Conservation (phyloP, 2,797 vertebrate species). For the Diplodus puntazzo region DNA sequence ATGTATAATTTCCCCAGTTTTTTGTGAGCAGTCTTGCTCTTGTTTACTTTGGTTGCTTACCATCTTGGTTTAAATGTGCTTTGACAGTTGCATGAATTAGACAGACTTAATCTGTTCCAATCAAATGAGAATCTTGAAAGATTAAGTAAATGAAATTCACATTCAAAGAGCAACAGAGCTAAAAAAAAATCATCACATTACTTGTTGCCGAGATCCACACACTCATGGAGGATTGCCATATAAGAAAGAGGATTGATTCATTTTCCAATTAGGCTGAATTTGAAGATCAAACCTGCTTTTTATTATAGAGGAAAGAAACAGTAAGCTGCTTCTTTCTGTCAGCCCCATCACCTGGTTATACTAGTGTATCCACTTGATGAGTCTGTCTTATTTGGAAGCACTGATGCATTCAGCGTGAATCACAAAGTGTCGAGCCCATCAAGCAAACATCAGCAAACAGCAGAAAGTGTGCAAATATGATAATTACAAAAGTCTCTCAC, state of each 20-base stretch:
- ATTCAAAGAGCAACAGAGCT: constrained; percentile 7
- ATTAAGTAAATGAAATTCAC: constrained; percentile 29
- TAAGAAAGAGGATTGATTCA: not conserved
- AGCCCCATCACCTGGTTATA: not conserved
- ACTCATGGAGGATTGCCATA: not conserved
- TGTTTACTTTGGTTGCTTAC: constrained; percentile 16
- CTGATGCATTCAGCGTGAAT: constrained; percentile 36
- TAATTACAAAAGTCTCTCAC: constrained; percentile 35
- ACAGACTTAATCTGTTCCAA: constrained; percentile 37
- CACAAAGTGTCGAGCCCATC: constrained; percentile 43
- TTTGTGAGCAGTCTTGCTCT: not conserved
- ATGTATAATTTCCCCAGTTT: not conserved
- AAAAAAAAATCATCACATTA: not conserved
- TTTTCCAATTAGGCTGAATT: constrained; percentile 17
- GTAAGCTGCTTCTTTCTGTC: not conserved
- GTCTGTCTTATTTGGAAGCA: constrained; percentile 13
- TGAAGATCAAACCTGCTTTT: constrained; percentile 15
- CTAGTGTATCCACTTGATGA: constrained; percentile 9
- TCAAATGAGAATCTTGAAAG: constrained; percentile 27
- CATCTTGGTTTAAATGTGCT: constrained; percentile 17
- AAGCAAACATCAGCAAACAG: constrained; percentile 30
- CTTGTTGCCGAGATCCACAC: constrained; percentile 13
- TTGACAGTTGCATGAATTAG: constrained; percentile 39
- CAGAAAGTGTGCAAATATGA: constrained; percentile 33
- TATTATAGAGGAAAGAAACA: not conserved